Evolutionary conservation across 2,888 invertebrate genomes (phyloP).

Genomic region (Dryobota labecula): DNA sequence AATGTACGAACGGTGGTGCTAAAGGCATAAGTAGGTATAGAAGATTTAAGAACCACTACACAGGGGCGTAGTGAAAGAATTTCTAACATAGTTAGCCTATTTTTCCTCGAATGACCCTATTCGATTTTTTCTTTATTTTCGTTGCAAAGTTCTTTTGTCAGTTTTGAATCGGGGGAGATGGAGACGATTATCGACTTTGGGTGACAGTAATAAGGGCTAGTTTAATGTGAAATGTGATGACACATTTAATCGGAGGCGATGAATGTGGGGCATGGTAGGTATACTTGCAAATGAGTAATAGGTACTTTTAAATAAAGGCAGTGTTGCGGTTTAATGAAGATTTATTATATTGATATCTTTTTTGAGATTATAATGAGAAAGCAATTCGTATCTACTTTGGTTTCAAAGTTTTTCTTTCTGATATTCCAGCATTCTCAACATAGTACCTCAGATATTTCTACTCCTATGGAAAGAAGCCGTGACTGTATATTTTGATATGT

Average conservation of each 20-base stretch:
- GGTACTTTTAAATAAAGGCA: constrained; percentile 31
- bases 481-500: too few relatives aligned
- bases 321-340: constrained; percentile 3
- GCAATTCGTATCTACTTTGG: too few relatives aligned
- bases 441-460: too few relatives aligned
- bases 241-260: constrained; percentile 50
- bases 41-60: constrained; percentile 53
- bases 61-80: constrained; percentile 41
- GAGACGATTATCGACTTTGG: constrained; percentile 42
- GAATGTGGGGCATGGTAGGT: constrained; percentile 52
- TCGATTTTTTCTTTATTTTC: constrained; percentile 61
- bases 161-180: constrained; percentile 46
- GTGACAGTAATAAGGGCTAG: constrained; percentile 15
- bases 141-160: constrained; percentile 59
- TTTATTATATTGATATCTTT: neutral
- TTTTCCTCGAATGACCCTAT: constrained; percentile 55
- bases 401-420: too few relatives aligned
- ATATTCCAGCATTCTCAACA: too few relatives aligned
- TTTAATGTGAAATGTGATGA: constrained; percentile 32
- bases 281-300: constrained; percentile 54
- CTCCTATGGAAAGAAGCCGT: too few relatives aligned
- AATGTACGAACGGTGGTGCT: constrained; percentile 37
- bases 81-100: constrained; percentile 57
- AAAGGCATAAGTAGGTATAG: constrained; percentile 33
- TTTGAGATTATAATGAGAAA: too few relatives aligned